Evolutionary conservation across 2,113 vertebrate species (phyloP).

Genomic region (Machaerirhynchus nigripectus): DNA sequence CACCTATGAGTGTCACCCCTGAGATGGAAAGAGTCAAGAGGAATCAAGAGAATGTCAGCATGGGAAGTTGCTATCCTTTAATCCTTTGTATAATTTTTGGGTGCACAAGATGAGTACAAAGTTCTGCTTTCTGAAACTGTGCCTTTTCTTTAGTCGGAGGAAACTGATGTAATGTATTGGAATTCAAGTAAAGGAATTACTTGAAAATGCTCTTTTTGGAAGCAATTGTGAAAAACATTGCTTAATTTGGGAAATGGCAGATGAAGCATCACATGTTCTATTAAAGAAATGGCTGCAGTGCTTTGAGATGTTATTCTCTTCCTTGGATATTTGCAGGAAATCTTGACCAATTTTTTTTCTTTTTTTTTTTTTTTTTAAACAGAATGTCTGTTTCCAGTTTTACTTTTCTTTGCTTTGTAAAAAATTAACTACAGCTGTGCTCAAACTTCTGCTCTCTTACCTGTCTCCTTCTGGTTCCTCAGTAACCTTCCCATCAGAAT

Average conservation of each 20-base stretch:
- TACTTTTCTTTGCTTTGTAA: background rate
- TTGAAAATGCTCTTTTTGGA: background rate
- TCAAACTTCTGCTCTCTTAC: background rate
- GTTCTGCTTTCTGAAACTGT: background rate
- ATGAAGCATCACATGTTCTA: background rate
- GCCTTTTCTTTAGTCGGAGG: background rate
- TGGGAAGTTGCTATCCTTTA: slow-evolving; percentile 59
- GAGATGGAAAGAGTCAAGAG: slow-evolving; percentile 87
- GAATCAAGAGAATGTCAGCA: slow-evolving; percentile 93
- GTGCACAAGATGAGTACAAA: background rate
- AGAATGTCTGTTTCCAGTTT: background rate
- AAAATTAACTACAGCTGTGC: background rate
- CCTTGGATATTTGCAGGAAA: background rate
- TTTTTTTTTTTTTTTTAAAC: background rate
- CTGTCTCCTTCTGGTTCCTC: background rate
- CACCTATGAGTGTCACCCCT: slow-evolving; percentile 80
- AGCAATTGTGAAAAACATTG: background rate
- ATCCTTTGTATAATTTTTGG: background rate
- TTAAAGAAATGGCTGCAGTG: background rate
- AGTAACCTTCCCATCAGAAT: background rate
- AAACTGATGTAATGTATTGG: background rate
- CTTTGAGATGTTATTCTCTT: background rate
- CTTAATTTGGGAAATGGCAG: background rate
- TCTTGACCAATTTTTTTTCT: background rate
- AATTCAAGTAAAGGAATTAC: background rate